Conservation (phyloP, 2,888 invertebrate genomes). For the Meganola albula region DNA sequence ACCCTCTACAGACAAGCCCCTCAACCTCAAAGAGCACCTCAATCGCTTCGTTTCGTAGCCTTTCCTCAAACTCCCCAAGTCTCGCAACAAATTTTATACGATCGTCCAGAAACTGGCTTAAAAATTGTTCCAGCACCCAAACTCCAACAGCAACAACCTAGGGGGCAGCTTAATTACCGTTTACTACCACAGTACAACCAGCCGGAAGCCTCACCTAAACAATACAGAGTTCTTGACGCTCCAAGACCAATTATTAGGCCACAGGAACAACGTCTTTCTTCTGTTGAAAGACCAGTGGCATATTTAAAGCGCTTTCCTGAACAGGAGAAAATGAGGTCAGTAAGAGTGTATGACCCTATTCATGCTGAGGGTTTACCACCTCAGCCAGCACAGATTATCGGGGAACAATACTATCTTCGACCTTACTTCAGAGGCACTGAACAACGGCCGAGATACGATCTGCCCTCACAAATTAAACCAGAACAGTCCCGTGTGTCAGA, state of each 20-base stretch:
- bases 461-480: constrained; percentile 35
- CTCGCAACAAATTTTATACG: constrained; percentile 44
- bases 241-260: constrained; percentile 47
- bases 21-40: constrained; percentile 44
- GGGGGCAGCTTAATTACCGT: constrained; percentile 47
- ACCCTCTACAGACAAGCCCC: constrained; percentile 40
- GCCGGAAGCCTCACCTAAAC: constrained; percentile 59
- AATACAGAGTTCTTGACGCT: constrained; percentile 58
- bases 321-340: constrained; percentile 54
- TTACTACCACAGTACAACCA: constrained; percentile 58
- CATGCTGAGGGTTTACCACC: constrained; percentile 41
- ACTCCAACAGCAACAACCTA: constrained; percentile 43
- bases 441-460: constrained; percentile 53
- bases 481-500: constrained; percentile 46
- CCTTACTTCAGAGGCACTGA: constrained; percentile 57
- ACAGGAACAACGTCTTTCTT: constrained; percentile 52
- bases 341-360: constrained; percentile 56
- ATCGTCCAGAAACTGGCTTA: constrained; percentile 59
- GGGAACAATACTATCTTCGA: constrained; percentile 61
- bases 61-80: constrained; percentile 49
- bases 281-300: constrained; percentile 57
- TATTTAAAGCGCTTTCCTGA: constrained; percentile 64
- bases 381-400: constrained; percentile 45
- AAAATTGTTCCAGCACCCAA: constrained; percentile 70
- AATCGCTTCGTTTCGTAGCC: constrained; percentile 24